Evolutionary conservation across 2,888 invertebrate genomes (phyloP), one percentile per base, ranked within the genome.

Genomic region (Embidobia sp.): DNA sequence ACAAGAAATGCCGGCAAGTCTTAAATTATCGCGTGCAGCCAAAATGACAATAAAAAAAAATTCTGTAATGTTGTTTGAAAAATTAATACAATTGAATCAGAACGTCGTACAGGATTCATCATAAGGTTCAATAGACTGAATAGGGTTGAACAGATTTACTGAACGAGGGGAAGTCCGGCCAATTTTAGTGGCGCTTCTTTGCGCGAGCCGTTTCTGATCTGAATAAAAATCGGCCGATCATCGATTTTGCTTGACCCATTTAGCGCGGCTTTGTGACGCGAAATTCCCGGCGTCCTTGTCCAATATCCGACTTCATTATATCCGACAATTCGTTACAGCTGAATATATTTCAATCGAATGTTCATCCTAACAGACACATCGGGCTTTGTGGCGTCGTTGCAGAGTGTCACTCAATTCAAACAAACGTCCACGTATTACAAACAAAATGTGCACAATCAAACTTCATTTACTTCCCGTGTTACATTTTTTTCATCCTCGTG

Each of bases 291-390:
- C 37, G 63, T 63, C 75, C 69, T 75, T 69, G 63, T 69, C 42
- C 63, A 63, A 75, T 70, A 70, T 69, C 59, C 40, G 51, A 57
- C 57, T 69, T 70, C 76, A 76, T 69, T 76, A 69, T 57, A 57
- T 55, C 33, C 42, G 55, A 55, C 44, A 29, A 66, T 51, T 33
- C 64, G 49, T 64, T 74, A 44, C 37, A 74, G 63, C 49, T 55
- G 63, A 63, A 53, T 57, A 63, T 69, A 61, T 75, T 75, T 69
- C 69, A 61, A 63, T 75, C 46, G 63, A 61, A 42, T 63, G 57
- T 55, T 48, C 55, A 48, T 69, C 44, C 40, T 55, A 63, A 75
- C 42, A 69, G 49, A 63, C 40, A 59, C 46, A 46, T 22, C 10
- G 7, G 19, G 22, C 16, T 63, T 73, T 61, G 67, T 67, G 48